Conservation (phyloP, 2,888 invertebrate species). For the Ectobius pallidus region DNA sequence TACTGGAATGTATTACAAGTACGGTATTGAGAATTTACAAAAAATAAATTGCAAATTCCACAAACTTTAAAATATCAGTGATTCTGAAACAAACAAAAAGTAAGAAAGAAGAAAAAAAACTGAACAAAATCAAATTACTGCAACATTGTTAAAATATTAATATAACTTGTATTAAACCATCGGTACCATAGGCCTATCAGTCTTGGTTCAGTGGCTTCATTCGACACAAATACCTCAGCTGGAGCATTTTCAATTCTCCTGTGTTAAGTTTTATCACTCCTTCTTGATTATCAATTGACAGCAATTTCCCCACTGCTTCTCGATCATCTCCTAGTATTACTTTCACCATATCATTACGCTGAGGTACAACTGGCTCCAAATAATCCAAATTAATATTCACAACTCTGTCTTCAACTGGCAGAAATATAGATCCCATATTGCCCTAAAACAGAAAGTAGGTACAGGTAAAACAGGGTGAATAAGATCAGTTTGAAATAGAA, state of each 20-base stretch:
- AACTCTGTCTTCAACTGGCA: slow-evolving; percentile 85
- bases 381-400: slow-evolving; percentile 85
- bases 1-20: too few species aligned
- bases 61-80: too few species aligned
- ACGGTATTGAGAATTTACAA: too few species aligned
- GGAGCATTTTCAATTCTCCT: slow-evolving; percentile 73
- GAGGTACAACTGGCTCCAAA: slow-evolving; percentile 88
- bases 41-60: too few species aligned
- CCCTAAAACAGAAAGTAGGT: slow-evolving; percentile 41
- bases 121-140: too few species aligned
- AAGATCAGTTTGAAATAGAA: too few species aligned
- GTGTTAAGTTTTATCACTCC: slow-evolving; percentile 85
- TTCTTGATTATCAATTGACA: slow-evolving; percentile 89
- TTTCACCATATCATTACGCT: slow-evolving; percentile 76
- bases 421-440: slow-evolving; percentile 80
- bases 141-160: too few species aligned
- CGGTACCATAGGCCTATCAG: too few species aligned
- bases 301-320: slow-evolving; percentile 84
- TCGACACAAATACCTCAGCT: slow-evolving; percentile 79
- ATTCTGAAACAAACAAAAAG: too few species aligned
- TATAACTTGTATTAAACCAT: too few species aligned
- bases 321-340: slow-evolving; percentile 92
- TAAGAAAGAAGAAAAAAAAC: too few species aligned
- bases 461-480: not conserved
- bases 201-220: slow-evolving; percentile 58